Conservation (phyloP, 2,797 vertebrate species). For the Sorex maritimensis region DNA sequence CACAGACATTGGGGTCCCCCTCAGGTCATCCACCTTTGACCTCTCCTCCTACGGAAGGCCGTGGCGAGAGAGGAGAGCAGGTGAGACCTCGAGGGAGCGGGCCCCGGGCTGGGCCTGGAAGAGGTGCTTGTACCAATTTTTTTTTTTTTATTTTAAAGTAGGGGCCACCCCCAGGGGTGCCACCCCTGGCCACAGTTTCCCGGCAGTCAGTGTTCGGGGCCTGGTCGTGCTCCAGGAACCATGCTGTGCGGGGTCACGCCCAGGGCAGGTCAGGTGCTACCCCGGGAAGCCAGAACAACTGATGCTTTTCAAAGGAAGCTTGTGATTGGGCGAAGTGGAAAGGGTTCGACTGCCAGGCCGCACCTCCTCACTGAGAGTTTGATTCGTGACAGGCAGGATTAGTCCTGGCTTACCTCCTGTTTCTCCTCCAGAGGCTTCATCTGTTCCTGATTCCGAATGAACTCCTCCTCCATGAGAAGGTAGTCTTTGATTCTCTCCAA, state of each 20-base stretch:
- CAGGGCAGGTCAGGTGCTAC: no score
- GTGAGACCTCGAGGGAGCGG: neutral
- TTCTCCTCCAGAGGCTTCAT: slow-evolving; percentile 99
- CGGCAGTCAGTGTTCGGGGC: no score
- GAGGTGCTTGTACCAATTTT: no score
- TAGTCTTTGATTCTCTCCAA: slow-evolving; percentile 98
- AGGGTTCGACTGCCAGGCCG: neutral
- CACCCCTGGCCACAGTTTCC: no score
- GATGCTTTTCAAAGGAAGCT: neutral
- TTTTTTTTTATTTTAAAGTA: no score
- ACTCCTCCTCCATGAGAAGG: slow-evolving; percentile 99
- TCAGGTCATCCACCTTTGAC: slow-evolving; percentile 98
- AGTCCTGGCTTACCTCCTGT: slow-evolving; percentile 93
- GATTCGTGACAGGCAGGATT: neutral
- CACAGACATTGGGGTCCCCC: slow-evolving; percentile 99
- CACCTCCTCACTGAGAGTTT: neutral
- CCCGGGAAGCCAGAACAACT: neutral
- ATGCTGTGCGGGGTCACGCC: no score
- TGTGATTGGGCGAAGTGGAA: neutral
- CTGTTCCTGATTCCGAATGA: slow-evolving; percentile 99
- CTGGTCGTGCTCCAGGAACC: no score
- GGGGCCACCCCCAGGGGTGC: no score
- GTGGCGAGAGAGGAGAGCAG: neutral
- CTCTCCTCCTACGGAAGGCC: slow-evolving; percentile 94
- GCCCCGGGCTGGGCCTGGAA: no score